A percentile compares a stretch with the other conserved stretches of the same genome.
Conservation (phyloP, 2,888 invertebrate genomes). For the Lasius platythorax region DNA sequence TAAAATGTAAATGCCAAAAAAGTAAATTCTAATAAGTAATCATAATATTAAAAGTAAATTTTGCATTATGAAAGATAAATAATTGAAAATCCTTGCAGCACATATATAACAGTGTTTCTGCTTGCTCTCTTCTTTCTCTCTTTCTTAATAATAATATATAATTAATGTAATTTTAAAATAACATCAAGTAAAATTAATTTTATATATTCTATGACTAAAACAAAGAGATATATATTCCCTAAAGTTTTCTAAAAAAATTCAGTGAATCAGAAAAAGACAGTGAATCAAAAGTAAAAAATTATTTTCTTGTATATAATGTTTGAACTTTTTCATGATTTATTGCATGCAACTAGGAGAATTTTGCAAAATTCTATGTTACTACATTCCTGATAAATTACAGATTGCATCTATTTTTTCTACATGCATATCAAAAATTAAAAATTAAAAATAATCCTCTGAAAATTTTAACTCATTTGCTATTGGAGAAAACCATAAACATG, state of each 20-base stretch:
- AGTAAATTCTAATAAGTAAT: conserved; percentile 2
- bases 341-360: conserved; percentile 35
- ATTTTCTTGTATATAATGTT: conserved; percentile 6
- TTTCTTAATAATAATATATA: background rate
- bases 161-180: background rate
- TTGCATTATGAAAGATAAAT: conserved; percentile 16
- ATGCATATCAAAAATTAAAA: conserved; percentile 68
- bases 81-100: conserved; percentile 11
- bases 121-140: background rate
- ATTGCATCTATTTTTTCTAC: conserved; percentile 53
- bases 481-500: conserved; percentile 3
- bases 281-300: conserved; percentile 55
- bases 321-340: conserved; percentile 39
- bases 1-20: conserved; percentile 27
- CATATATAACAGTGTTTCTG: conserved; percentile 17
- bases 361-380: conserved; percentile 44
- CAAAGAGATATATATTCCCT: conserved; percentile 20
- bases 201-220: background rate
- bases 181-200: conserved; percentile 18
- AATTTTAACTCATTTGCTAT: conserved; percentile 1
- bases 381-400: conserved; percentile 44
- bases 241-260: conserved; percentile 29
- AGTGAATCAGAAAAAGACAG: background rate
- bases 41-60: conserved; percentile 39
- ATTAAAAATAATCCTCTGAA: conserved; percentile 25